Percentiles rank a stretch among this genome's conserved stretches.
Conservation (phyloP, 2,797 vertebrate genomes). For the Dendrocincla fuliginosa region DNA sequence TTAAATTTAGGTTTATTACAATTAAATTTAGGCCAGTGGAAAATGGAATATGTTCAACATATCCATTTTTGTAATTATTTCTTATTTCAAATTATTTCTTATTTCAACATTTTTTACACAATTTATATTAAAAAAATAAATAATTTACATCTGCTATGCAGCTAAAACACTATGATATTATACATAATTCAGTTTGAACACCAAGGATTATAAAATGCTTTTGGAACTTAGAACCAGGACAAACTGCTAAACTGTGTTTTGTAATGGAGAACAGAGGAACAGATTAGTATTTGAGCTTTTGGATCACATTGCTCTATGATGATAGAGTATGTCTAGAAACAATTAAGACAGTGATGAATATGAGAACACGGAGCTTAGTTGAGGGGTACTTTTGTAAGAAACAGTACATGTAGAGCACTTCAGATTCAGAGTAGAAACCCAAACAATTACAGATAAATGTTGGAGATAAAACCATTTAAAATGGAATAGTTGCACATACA, state of each 20-base stretch:
- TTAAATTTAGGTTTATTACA: not conserved
- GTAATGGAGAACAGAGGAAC: not conserved
- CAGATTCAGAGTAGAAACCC: not conserved
- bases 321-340: not conserved
- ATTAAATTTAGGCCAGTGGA: not conserved
- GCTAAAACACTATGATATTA: not conserved
- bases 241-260: not conserved
- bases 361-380: not conserved
- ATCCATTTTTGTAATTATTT: not conserved
- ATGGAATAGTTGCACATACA: not conserved
- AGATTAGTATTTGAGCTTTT: not conserved
- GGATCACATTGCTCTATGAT: not conserved
- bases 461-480: not conserved
- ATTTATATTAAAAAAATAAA: not conserved
- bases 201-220: not conserved
- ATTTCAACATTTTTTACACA: not conserved
- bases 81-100: not conserved
- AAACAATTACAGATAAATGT: not conserved
- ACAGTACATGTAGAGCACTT: not conserved
- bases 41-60: not conserved
- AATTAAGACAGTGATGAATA: not conserved
- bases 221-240: not conserved
- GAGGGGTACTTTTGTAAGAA: not conserved
- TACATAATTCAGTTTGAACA: not conserved
- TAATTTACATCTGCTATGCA: not conserved